Evolutionary conservation across 2,113 vertebrate genomes (phyloP), one percentile per base, ranked within the genome.

Genomic region (Melanostigma gelatinosum): DNA sequence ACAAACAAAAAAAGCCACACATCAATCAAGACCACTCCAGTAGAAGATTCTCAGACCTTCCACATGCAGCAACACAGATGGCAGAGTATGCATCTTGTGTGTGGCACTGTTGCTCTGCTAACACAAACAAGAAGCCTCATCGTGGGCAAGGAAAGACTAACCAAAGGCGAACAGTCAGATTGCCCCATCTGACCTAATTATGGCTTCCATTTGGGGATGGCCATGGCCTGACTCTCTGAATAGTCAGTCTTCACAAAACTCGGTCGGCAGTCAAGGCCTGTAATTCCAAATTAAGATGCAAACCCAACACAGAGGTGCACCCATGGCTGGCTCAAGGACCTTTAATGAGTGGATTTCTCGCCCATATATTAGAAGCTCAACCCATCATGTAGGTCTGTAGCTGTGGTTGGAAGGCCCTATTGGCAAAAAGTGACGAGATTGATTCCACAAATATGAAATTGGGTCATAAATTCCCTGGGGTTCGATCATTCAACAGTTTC

Each of bases 101-200:
- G 73, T 42, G 50, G 27, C 24, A 82, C 65, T 86, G 77, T 75
- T 82, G 24, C 58, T 86, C 73, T 83, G 77, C 84, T 87, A 89
- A 82, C 66, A 68, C 72, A 79, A 89, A 91, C 83, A 86, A 79
- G 71, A 62, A 85, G 78, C 54, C 79, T 75, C 64, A 85, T 78
- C 63, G 85, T 66, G 67, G 73, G 63, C 63, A 27, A 77, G 64
- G 75, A 81, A 86, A 83, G 73, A 74, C 74, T 55, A 85, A 85
- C 65, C 83, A 80, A 65, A 83, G 79, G 79, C 84, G 83, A 83
- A 87, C 73, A 87, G 80, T 89, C 73, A 70, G 72, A 81, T 80
- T 60, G 48, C 83, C 91, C 91, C 92, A 92, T 92, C 89, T 92
- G 93, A 92, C 79, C 85, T 93, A 91, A 92, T 94, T 94, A 91